These are phyloP conservation scores for Taphrorychus bicolor DNA, from an alignment of 2,888 invertebrate genomes.

Conservation along the genomic window DNA sequence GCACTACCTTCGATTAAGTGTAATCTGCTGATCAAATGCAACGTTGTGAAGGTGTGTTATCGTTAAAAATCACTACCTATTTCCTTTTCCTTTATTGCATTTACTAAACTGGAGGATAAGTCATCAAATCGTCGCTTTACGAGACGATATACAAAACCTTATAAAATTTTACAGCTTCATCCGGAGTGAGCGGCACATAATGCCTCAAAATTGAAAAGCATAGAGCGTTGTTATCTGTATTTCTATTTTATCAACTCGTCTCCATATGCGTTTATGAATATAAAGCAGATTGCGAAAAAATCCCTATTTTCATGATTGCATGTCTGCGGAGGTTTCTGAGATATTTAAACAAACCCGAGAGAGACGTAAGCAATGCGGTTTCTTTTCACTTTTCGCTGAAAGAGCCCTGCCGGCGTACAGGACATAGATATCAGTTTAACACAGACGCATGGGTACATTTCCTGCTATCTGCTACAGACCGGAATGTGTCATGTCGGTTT, in stretches of 20 bases:
- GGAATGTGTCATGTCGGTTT: constrained; percentile 40
- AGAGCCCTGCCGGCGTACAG: too few relatives aligned
- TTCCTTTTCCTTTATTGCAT: not conserved
- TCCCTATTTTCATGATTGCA: not conserved
- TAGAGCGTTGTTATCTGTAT: constrained; percentile 46
- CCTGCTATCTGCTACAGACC: constrained; percentile 56
- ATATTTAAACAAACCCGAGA: not conserved
- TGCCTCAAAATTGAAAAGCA: constrained; percentile 45
- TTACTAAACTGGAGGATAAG: constrained; percentile 6
- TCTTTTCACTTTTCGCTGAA: not conserved
- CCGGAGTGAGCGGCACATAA: too few relatives aligned
- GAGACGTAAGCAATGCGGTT: too few relatives aligned
- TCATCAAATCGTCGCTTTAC: not conserved
- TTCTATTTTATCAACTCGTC: constrained; percentile 47
- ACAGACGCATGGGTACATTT: constrained; percentile 52
- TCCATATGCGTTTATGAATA: constrained; percentile 44
- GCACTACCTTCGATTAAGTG: too few relatives aligned
- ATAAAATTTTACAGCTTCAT: constrained; percentile 39
- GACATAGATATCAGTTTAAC: constrained; percentile 43
- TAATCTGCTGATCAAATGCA: too few relatives aligned
- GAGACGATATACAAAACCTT: constrained; percentile 19
- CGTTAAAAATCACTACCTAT: too few relatives aligned
- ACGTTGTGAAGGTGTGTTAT: too few relatives aligned
- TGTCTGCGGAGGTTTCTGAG: not conserved
- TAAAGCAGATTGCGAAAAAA: constrained; percentile 41